Evolutionary conservation across 1,140 invertebrate species (phyloP).

Genomic region (Pseudobourletiella spinata): DNA sequence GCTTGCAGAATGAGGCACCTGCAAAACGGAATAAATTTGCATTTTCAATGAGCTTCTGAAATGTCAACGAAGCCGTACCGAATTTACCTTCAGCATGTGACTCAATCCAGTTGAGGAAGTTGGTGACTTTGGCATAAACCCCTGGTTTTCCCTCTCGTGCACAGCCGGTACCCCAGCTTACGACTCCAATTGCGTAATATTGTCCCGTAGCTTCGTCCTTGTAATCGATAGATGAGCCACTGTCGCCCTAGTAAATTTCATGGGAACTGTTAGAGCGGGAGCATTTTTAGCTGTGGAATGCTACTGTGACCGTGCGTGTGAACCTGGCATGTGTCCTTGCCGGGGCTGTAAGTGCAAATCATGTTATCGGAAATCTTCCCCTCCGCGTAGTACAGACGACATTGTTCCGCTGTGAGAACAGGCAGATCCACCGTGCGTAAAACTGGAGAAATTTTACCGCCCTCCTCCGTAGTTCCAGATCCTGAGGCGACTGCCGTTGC

Average conservation of each 20-base stretch:
- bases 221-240: slow-evolving; percentile 57
- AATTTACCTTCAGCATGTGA: too few relatives aligned
- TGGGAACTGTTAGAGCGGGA: neutral
- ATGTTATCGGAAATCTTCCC: slow-evolving; percentile 46
- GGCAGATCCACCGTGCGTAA: slow-evolving; percentile 51
- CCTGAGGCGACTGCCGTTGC: slow-evolving; percentile 4
- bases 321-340: slow-evolving; percentile 25
- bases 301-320: too few relatives aligned
- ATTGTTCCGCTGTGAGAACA: slow-evolving; percentile 47
- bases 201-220: slow-evolving; percentile 42
- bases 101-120: slow-evolving; percentile 67
- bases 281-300: too few relatives aligned
- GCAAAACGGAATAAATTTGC: too few relatives aligned
- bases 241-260: slow-evolving; percentile 49
- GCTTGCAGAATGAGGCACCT: too few relatives aligned
- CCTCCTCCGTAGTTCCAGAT: slow-evolving; percentile 30
- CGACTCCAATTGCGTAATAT: slow-evolving; percentile 44
- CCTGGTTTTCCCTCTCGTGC: slow-evolving; percentile 83
- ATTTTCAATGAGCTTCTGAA: too few relatives aligned
- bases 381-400: slow-evolving; percentile 38
- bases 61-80: too few relatives aligned
- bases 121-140: slow-evolving; percentile 63
- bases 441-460: slow-evolving; percentile 47
- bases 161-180: slow-evolving; percentile 52
- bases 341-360: slow-evolving; percentile 54